phyloP scores from a whole-genome alignment of 2,113 vertebrate species.

The Pholis gunnellus region DNA sequence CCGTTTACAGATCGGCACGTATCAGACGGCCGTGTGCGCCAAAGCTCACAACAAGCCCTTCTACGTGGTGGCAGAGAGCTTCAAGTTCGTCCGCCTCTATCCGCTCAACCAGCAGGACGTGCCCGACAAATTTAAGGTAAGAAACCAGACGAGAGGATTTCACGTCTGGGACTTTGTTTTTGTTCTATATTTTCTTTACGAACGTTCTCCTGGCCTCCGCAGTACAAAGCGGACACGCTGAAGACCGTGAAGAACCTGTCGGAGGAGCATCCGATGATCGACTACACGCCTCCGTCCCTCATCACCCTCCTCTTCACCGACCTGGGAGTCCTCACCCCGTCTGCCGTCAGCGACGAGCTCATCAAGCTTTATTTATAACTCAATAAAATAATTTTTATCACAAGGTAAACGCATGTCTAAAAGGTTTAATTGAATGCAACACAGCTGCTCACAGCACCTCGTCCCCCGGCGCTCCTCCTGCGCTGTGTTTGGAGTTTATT shows the following conservation, averaged over 20 bases:
- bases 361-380: conserved; percentile 96
- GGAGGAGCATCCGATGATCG: conserved; percentile 93
- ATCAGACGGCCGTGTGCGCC: conserved; percentile 95
- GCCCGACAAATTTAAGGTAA: conserved; percentile 95
- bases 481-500: conserved; percentile 13
- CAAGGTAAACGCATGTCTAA: neutral
- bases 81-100: conserved; percentile 97
- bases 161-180: neutral
- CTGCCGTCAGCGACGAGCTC: conserved; percentile 96
- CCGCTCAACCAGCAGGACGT: conserved; percentile 97
- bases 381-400: conserved; percentile 43
- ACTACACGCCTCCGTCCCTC: conserved; percentile 95
- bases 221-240: conserved; percentile 97
- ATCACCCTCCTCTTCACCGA: conserved; percentile 97
- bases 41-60: conserved; percentile 99
- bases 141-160: neutral
- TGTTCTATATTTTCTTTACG: neutral
- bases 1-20: conserved; percentile 92
- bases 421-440: neutral
- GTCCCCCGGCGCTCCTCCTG: neutral
- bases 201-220: neutral
- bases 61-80: conserved; percentile 98
- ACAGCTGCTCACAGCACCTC: neutral
- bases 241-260: conserved; percentile 84
- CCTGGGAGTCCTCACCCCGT: conserved; percentile 95